These are phyloP conservation scores for Agrilus planipennis DNA, from an alignment of 1,140 invertebrate genomes.

Conservation along the genomic window DNA sequence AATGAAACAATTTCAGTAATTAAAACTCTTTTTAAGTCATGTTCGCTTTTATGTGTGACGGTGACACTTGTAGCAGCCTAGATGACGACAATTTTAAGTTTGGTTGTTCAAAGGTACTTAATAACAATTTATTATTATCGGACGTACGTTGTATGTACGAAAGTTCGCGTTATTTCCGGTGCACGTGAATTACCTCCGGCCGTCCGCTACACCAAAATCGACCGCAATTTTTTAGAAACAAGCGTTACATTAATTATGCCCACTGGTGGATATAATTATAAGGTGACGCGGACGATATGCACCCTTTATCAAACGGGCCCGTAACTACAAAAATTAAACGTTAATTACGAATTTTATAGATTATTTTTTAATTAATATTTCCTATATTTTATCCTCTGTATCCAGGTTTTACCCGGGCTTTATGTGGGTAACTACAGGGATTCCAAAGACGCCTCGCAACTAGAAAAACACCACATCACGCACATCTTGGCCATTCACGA, in stretches of 20 bases:
- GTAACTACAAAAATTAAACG: background rate
- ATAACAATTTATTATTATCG: too few species aligned
- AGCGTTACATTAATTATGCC: too few species aligned
- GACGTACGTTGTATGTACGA: too few species aligned
- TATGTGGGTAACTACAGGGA: slow-evolving; percentile 84
- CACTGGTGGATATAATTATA: too few species aligned
- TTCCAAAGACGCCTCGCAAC: slow-evolving; percentile 79
- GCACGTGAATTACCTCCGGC: too few species aligned
- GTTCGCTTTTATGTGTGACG: too few species aligned
- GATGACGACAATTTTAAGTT: too few species aligned
- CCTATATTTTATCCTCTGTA: slow-evolving; percentile 9
- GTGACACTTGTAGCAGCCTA: too few species aligned
- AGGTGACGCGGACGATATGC: background rate
- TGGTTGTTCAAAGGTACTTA: too few species aligned
- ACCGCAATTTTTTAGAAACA: background rate
- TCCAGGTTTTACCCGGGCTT: slow-evolving; percentile 71
- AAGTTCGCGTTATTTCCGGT: too few species aligned
- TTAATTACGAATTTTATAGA: background rate
- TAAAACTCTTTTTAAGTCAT: too few species aligned
- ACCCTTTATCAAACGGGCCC: background rate
- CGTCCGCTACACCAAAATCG: background rate
- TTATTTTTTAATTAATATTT: background rate
- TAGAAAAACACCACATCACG: slow-evolving; percentile 81
- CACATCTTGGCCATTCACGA: slow-evolving; percentile 95
- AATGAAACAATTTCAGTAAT: too few species aligned